Base-by-base conservation (phyloP, 2,113 vertebrate genomes). In the Equus przewalskii region DNA sequence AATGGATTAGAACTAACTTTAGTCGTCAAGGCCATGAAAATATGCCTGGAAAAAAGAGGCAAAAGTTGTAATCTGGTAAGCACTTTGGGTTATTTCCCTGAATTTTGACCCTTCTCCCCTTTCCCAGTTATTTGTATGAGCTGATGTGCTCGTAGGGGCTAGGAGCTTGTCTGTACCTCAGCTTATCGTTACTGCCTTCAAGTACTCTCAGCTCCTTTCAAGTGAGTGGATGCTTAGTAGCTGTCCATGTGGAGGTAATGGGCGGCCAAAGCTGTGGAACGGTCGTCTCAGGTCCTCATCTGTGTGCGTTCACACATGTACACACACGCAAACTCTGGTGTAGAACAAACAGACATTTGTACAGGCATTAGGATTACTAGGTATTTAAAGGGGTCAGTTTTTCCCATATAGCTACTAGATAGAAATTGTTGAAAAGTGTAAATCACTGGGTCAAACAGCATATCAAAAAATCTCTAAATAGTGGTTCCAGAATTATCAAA, bases 1-100 rank as follows among this genome's bases (percentile, higher is more conserved):
- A 86, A 70, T 73, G 51, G 28, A 56, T 80, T 89, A 94, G 67
- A 56, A n/a, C 46, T 89, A 69, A 93, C 72, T 85, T 82, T 96
- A 60, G 51, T 95, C 41, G 51, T 95, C 41, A 88, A 62, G 85
- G 65, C 21, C 65, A 49, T 80, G 67, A 86, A 91, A 84, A 69
- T 56, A 14, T 73, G 54, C 49, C 11, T 46, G 75, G 41, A 46
- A 51, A 64, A 56, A 67, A 51, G 26, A 36, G 56, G 49, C 15
- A 33, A 72, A 76, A 62, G 12, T 93, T 95, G 44, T 75, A 70
- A 90, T 92, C 54, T 72, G 73, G 75, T 85, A n/a, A 75, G 19
- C 41, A 69, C 49, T 91, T 87, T 60, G 73, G 41, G 49, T 58
- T 90, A 58, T 44, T 94, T 58, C 44, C 44, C 36, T 91, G 81